Percentiles rank a stretch among this genome's conserved stretches.
Evolutionary conservation across 1,140 invertebrate species (phyloP).

Genomic region (Belonocnema kinseyi): DNA sequence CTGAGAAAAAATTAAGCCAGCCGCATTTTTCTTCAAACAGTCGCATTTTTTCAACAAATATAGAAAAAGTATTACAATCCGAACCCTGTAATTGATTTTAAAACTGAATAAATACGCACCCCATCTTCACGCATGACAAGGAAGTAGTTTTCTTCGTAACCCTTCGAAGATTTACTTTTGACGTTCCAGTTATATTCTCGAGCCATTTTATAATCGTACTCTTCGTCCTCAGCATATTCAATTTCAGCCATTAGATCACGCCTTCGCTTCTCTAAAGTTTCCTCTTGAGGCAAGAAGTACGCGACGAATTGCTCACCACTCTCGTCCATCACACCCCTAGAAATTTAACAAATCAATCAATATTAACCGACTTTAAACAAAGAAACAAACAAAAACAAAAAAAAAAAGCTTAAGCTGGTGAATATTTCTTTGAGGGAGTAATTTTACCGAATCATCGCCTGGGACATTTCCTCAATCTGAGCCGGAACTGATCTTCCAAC

Average conservation of each 20-base stretch:
- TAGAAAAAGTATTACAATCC: too few species aligned
- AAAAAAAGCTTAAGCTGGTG: not conserved
- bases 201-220: conserved; percentile 97
- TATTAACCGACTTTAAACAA: not conserved
- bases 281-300: conserved; percentile 96
- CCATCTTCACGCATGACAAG: conserved; percentile 93
- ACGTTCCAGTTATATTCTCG: conserved; percentile 99
- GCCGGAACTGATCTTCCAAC: conserved; percentile 87
- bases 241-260: conserved; percentile 85
- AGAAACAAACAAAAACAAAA: not conserved
- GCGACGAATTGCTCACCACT: conserved; percentile 99
- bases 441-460: conserved; percentile 94
- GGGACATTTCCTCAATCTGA: conserved; percentile 97
- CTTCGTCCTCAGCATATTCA: conserved; percentile 94
- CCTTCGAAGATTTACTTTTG: conserved; percentile 97
- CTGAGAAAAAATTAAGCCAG: too few species aligned
- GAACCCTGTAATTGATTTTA: too few species aligned
- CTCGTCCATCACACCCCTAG: conserved; percentile 96
- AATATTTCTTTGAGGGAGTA: not conserved
- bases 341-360: conserved; percentile 62
- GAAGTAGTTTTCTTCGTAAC: conserved; percentile 99
- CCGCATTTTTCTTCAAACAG: too few species aligned
- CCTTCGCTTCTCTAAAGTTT: conserved; percentile 92
- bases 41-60: too few species aligned
- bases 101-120: conserved; percentile 62